Conservation (phyloP, 2,797 vertebrate species). For the Schizopygopsis pylzovi region DNA sequence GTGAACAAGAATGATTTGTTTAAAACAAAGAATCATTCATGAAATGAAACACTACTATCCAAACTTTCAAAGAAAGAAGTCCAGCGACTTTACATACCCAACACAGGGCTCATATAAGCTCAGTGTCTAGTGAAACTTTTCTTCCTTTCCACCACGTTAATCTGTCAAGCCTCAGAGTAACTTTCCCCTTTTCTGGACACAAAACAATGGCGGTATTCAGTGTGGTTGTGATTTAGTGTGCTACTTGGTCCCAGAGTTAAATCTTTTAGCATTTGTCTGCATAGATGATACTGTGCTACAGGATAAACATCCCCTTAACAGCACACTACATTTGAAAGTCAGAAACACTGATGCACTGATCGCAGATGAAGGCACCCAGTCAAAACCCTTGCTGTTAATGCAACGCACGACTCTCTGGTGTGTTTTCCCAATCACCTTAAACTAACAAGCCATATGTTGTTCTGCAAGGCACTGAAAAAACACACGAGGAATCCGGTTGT, state of each 20-base stretch:
- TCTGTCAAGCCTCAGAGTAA: conserved; percentile 36
- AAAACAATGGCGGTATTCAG: conserved; percentile 57
- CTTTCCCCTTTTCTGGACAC: conserved; percentile 40
- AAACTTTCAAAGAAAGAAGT: neutral
- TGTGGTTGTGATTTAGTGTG: conserved; percentile 46
- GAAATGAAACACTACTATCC: neutral
- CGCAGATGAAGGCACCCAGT: conserved; percentile 36
- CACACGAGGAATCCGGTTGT: conserved; percentile 16
- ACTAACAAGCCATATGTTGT: conserved; percentile 62
- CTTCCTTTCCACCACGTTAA: conserved; percentile 26
- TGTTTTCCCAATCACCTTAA: conserved; percentile 50
- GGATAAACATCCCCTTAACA: conserved; percentile 51
- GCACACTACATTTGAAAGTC: conserved; percentile 46
- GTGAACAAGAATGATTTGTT: neutral
- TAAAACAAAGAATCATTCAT: neutral
- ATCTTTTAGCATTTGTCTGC: conserved; percentile 34
- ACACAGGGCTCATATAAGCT: neutral
- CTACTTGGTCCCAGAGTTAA: conserved; percentile 42
- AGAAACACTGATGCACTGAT: conserved; percentile 47
- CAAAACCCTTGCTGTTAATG: conserved; percentile 59
- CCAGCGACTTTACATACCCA: neutral
- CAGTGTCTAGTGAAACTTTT: conserved; percentile 27
- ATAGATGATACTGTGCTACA: conserved; percentile 48
- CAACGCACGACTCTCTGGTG: conserved; percentile 51
- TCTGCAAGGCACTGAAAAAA: conserved; percentile 28